These are phyloP conservation scores for Apolygus lucorum DNA, from an alignment of 1,140 invertebrate species.

Conservation along the genomic window DNA sequence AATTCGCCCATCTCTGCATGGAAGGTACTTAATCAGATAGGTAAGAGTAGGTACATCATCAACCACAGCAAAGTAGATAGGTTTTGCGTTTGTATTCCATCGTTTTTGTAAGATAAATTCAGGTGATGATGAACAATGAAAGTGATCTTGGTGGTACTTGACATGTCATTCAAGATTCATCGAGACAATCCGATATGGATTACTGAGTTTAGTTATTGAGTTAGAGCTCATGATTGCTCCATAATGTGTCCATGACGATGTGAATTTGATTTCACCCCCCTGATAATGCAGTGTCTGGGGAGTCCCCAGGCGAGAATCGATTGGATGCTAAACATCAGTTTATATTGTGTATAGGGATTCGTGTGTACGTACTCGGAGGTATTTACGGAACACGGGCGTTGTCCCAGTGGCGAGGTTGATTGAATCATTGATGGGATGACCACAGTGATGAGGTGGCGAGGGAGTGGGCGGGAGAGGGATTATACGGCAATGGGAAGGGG, in stretches of 20 bases:
- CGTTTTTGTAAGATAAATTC: too few relatives aligned
- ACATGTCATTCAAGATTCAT: too few relatives aligned
- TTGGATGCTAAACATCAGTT: neutral
- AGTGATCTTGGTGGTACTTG: too few relatives aligned
- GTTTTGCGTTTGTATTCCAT: too few relatives aligned
- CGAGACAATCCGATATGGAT: too few relatives aligned
- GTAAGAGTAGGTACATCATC: too few relatives aligned
- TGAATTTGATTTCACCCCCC: neutral
- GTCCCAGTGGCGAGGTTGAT: conserved; percentile 13
- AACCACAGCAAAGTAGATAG: too few relatives aligned
- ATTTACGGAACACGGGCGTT: conserved; percentile 2
- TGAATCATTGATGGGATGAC: conserved; percentile 13
- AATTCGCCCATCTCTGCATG: too few relatives aligned
- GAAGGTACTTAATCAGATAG: too few relatives aligned
- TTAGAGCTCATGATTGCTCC: neutral
- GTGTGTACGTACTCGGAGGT: neutral
- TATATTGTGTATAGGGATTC: neutral
- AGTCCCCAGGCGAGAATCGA: too few relatives aligned
- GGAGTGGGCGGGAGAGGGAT: neutral
- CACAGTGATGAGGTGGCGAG: neutral
- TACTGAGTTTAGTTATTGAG: neutral
- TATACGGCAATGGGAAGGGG: neutral
- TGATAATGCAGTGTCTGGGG: too few relatives aligned
- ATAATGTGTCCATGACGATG: neutral
- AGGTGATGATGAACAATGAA: too few relatives aligned